phyloP scores from a whole-genome alignment of 2,888 invertebrate species.

The Colostygia pectinataria region DNA sequence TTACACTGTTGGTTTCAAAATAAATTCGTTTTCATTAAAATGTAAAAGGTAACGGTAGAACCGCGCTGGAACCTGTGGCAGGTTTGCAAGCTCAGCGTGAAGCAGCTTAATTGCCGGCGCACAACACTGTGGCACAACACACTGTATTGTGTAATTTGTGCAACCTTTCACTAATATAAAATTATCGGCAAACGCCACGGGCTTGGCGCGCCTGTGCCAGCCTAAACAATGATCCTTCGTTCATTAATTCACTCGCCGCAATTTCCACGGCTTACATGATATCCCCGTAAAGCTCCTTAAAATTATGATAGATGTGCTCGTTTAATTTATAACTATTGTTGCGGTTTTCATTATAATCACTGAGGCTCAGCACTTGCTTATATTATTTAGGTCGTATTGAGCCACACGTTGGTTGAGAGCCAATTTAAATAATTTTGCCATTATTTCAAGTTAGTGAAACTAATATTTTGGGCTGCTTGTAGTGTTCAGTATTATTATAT shows the following conservation, averaged over 20 bases:
- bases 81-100: conserved; percentile 37
- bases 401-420: background rate
- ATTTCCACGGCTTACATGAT: conserved; percentile 31
- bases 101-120: conserved; percentile 37
- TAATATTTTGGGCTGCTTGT: no score
- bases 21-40: no score
- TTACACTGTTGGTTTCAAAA: no score
- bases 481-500: no score
- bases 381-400: conserved; percentile 5
- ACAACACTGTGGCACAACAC: background rate
- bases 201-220: background rate
- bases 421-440: conserved; percentile 7
- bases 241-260: conserved; percentile 31
- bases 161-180: conserved; percentile 30
- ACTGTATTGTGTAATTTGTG: conserved; percentile 26
- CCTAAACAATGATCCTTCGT: conserved; percentile 22
- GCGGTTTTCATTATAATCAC: conserved; percentile 17
- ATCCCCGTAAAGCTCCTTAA: conserved; percentile 30
- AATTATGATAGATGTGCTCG: conserved; percentile 35
- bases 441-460: background rate
- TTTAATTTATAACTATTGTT: conserved; percentile 29
- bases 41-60: no score
- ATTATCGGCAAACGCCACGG: conserved; percentile 16
- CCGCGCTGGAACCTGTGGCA: conserved; percentile 1
- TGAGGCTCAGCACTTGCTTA: conserved; percentile 11